These are phyloP conservation scores for Gallinago undulata DNA, from an alignment of 2,113 vertebrate genomes.

Conservation along the genomic window DNA sequence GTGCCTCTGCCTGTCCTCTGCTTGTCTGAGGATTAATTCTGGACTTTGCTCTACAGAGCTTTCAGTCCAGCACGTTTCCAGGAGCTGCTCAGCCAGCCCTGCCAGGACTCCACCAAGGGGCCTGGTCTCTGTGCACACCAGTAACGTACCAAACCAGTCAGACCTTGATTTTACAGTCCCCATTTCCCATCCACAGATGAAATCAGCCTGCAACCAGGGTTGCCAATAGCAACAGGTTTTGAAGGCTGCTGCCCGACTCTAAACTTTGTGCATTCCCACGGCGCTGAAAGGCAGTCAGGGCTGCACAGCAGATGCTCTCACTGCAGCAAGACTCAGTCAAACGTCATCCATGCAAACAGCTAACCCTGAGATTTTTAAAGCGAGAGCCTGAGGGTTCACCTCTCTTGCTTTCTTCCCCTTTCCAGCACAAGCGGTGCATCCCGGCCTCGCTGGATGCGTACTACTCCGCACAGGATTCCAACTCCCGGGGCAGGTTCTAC, in stretches of 20 bases:
- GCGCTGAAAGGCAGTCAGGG: not conserved
- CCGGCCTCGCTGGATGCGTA: conserved; percentile 96
- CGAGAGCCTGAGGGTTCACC: not conserved
- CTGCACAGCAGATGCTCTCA: not conserved
- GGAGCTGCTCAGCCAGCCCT: not conserved
- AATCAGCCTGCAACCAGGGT: not conserved
- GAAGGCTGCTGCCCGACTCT: not conserved
- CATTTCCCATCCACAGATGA: not conserved
- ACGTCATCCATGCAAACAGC: not conserved
- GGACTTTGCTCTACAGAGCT: not conserved
- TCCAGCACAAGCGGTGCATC: conserved; percentile 97
- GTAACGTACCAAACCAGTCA: not conserved
- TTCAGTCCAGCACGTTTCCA: not conserved
- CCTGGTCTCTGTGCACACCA: not conserved
- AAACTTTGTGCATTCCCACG: not conserved
- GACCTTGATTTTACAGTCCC: not conserved
- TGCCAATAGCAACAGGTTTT: not conserved
- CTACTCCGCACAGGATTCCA: conserved; percentile 94
- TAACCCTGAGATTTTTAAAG: not conserved
- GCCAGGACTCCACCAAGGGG: not conserved
- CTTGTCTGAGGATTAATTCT: not conserved
- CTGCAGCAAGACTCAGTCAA: not conserved
- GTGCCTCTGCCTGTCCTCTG: not conserved
- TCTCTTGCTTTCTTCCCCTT: not conserved
- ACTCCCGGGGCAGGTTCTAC: conserved; percentile 94